Conservation (phyloP, 2,888 invertebrate species). For the Marronus borbonicus region DNA sequence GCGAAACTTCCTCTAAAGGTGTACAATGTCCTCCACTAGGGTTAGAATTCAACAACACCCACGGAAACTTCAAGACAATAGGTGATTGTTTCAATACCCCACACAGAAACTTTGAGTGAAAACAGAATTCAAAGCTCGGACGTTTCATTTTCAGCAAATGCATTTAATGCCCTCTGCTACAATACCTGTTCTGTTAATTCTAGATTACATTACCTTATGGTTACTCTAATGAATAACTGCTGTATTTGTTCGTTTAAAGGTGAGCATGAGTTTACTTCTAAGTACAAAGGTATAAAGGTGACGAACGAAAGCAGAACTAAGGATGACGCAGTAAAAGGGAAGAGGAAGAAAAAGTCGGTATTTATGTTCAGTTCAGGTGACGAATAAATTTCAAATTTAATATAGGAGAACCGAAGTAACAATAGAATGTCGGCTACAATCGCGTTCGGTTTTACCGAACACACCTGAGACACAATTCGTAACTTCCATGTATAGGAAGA, state of each 20-base stretch:
- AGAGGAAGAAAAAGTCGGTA: neutral
- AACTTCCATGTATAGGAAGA: slow-evolving; percentile 32
- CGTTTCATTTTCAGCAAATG: slow-evolving; percentile 24
- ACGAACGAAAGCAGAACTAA: neutral
- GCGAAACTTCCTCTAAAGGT: slow-evolving; percentile 27
- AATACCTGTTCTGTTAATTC: slow-evolving; percentile 4
- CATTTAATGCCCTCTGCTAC: neutral
- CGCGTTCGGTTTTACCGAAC: slow-evolving; percentile 52
- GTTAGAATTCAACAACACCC: slow-evolving; percentile 16
- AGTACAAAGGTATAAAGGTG: neutral
- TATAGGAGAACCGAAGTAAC: slow-evolving; percentile 35
- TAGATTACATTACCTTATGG: neutral
- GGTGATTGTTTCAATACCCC: slow-evolving; percentile 30
- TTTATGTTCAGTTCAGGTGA: slow-evolving; percentile 41
- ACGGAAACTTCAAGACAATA: slow-evolving; percentile 37
- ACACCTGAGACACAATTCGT: slow-evolving; percentile 56
- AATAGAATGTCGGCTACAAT: slow-evolving; percentile 50
- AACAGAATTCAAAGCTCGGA: slow-evolving; percentile 12
- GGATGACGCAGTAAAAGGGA: neutral
- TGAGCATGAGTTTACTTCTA: too few relatives aligned
- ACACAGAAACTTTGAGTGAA: slow-evolving; percentile 31
- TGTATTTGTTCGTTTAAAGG: too few relatives aligned
- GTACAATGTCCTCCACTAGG: neutral
- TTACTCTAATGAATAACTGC: neutral
- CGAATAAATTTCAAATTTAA: slow-evolving; percentile 47